A percentile compares a stretch with the other conserved stretches of the same genome.
These are phyloP conservation scores for Anhinga rufa DNA, from an alignment of 2,113 vertebrate genomes.

Conservation along the genomic window DNA sequence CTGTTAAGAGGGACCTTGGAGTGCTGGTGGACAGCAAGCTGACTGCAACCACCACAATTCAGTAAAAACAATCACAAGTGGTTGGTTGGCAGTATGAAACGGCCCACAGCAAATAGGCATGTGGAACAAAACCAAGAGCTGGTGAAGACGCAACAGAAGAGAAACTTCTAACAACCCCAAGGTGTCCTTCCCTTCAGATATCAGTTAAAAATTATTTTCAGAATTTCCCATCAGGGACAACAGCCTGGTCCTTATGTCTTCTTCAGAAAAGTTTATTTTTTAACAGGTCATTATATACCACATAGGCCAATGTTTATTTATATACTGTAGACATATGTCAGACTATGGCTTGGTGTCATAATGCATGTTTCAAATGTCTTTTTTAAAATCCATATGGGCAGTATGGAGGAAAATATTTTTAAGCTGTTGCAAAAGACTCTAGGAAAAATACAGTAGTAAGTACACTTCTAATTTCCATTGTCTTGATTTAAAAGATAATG, in stretches of 20 bases:
- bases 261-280: neutral
- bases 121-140: neutral
- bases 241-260: neutral
- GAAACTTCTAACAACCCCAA: neutral
- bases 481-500: neutral
- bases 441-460: neutral
- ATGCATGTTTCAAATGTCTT: neutral
- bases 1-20: too few relatives aligned
- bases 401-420: neutral
- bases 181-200: neutral
- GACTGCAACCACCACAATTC: neutral
- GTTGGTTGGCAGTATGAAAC: neutral
- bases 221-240: neutral
- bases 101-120: neutral
- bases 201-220: neutral
- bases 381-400: neutral
- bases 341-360: neutral
- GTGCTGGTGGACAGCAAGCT: too few relatives aligned
- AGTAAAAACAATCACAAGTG: neutral
- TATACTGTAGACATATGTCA: neutral
- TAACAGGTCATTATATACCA: neutral
- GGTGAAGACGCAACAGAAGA: neutral
- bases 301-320: neutral
- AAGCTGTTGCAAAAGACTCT: neutral
- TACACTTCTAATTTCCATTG: neutral